Conservation (phyloP, 1,140 invertebrate genomes). For the Drosophila virilis region DNA sequence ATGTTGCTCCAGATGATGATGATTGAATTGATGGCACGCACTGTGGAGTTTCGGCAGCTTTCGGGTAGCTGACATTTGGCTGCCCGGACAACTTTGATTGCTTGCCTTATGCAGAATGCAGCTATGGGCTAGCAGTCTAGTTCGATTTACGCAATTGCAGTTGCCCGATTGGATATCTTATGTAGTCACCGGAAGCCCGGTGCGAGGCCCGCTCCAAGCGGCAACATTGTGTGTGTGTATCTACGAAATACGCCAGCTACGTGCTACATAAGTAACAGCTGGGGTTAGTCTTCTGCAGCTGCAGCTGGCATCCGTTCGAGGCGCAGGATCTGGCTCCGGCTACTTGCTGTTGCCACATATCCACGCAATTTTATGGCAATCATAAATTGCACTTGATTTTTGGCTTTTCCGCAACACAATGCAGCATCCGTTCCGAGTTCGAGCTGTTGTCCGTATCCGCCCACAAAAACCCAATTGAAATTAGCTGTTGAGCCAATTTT, state of each 20-base stretch:
- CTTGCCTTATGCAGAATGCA: conserved; percentile 34
- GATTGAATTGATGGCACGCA: conserved; percentile 34
- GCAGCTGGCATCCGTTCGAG: conserved; percentile 24
- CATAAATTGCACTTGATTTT: conserved; percentile 75
- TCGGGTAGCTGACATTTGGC: conserved; percentile 7
- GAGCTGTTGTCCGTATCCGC: conserved; percentile 7
- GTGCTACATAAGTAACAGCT: conserved; percentile 54
- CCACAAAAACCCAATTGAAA: conserved; percentile 22
- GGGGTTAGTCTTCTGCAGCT: conserved; percentile 13
- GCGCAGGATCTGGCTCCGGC: background rate
- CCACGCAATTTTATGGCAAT: conserved; percentile 77
- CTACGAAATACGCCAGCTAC: background rate
- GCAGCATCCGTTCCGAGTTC: conserved; percentile 43
- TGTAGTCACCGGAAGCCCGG: conserved; percentile 9
- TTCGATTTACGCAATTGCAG: conserved; percentile 71
- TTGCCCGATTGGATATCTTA: conserved; percentile 69
- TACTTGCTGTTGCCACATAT: conserved; percentile 44
- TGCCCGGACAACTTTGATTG: conserved; percentile 60
- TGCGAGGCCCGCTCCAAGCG: background rate
- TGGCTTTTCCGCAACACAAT: conserved; percentile 57
- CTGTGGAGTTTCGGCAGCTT: conserved; percentile 2
- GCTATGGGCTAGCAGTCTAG: conserved; percentile 46
- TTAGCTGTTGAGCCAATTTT: conserved; percentile 13
- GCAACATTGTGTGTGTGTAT: background rate
- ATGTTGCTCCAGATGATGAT: background rate